Evolutionary conservation across 2,797 vertebrate species (phyloP).

Genomic region (Pempheris klunzingeri): DNA sequence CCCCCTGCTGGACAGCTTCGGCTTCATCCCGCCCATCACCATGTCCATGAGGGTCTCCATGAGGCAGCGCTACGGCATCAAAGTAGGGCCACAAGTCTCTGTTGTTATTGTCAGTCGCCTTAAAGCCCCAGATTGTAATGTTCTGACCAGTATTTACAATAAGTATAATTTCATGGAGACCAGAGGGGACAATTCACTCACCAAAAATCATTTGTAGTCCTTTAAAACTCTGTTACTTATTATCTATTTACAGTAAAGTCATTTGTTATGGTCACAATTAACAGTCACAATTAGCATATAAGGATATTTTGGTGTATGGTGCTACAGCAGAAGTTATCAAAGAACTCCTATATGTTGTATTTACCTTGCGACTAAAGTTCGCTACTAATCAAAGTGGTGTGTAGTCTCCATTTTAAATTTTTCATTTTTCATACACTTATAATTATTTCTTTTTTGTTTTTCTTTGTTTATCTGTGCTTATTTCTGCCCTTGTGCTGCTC

Average conservation of each 20-base stretch:
- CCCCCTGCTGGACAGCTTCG: constrained; percentile 77
- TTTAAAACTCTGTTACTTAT: not conserved
- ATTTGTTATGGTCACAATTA: not conserved
- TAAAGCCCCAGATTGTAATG: not conserved
- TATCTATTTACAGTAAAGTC: not conserved
- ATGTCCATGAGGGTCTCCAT: constrained; percentile 80
- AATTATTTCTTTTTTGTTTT: too few relatives aligned
- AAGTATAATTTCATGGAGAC: not conserved
- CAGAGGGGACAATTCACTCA: not conserved
- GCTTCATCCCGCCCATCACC: constrained; percentile 38
- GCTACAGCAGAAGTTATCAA: too few relatives aligned
- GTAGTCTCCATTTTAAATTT: too few relatives aligned
- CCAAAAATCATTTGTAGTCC: not conserved
- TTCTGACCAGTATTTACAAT: not conserved
- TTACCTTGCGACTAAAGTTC: too few relatives aligned
- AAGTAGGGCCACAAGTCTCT: constrained; percentile 51
- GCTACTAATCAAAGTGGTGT: too few relatives aligned
- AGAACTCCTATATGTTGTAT: too few relatives aligned
- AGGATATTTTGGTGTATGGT: too few relatives aligned
- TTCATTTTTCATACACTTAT: too few relatives aligned
- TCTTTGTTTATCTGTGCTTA: too few relatives aligned
- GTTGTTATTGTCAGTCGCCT: not conserved
- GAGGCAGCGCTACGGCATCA: constrained; percentile 82
- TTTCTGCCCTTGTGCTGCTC: too few relatives aligned
- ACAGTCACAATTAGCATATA: not conserved